Base-by-base conservation (phyloP, 2,888 invertebrate genomes). In the Sceliomorpha sp. region DNA sequence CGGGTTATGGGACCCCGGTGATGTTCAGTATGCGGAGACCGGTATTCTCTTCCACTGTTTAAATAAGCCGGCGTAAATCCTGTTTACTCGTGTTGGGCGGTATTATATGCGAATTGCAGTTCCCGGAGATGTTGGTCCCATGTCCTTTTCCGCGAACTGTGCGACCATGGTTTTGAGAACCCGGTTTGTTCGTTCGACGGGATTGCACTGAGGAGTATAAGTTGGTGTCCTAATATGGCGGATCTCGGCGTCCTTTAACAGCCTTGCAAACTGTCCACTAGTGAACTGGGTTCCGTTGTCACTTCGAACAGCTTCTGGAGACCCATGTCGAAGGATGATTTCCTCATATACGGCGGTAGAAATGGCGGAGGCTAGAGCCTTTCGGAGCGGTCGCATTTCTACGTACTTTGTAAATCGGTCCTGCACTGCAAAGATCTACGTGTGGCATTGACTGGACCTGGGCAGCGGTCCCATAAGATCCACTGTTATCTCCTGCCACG, bases 131-230 rank as follows among this genome's bases (percentile, higher is more conserved):
- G 17, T 8, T 70, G 14, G 24, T 77, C 79, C 80, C 80, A 80
- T 0, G 59, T 31, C 0, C 0, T 60, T 32, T 0, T 70, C 64
- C 2, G 82, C 76, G 24, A 71, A 83, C 14, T 81, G 74, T 0
- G 78, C 69, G 0, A 86, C 34, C 79, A 86, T 84, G 0, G 82
- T 83, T 44, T 83, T 80, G 0, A 85, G 17, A 0, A 77, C 77
- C 9, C 75, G 42, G 47, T 85, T 87, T 0, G 77, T 64, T 8
- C 83, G 24, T 56, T 87, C 84, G 0, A 79, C 81, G 0, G 82
- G 81, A 44, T 87, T 85, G 1, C 75, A 77, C 26, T 86, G 83
- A 0, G 79, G 73, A 4, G 77, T 20, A 37, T 83, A 73, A 44
- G 1, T 29, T 29, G 8, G 44, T 27, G 29, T 79, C 1, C 37